A percentile compares a stretch with the other conserved stretches of the same genome.
These are phyloP conservation scores for Gymnocheta viridis DNA, from an alignment of 2,888 invertebrate genomes.

Conservation along the genomic window DNA sequence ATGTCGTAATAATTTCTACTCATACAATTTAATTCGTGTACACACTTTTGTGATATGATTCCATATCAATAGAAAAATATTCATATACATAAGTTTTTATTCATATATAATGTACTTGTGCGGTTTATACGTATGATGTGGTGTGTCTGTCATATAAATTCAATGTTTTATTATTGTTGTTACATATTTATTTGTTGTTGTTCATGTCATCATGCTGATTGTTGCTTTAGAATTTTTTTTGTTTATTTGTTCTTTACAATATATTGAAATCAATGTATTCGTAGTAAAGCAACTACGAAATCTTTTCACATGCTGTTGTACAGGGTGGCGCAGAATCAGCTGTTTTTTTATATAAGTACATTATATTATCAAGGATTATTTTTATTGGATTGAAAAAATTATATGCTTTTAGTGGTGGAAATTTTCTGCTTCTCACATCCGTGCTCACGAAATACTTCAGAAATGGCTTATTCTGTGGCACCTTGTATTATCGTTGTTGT, in stretches of 20 bases:
- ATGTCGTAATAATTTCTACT: no score
- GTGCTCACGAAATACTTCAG: no score
- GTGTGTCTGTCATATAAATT: slow-evolving; percentile 56
- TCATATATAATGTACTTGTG: not conserved
- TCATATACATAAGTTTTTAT: not conserved
- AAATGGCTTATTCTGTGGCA: no score
- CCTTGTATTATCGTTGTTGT: slow-evolving; percentile 14
- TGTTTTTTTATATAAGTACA: no score
- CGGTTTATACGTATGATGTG: slow-evolving; percentile 3
- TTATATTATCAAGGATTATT: no score
- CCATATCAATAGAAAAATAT: not conserved
- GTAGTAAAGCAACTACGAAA: slow-evolving; percentile 50
- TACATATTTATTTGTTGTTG: slow-evolving; percentile 31
- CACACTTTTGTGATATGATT: slow-evolving; percentile 2
- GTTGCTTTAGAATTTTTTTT: not conserved
- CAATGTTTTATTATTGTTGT: slow-evolving; percentile 45
- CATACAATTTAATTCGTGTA: not conserved
- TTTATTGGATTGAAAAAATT: no score
- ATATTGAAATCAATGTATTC: slow-evolving; percentile 44
- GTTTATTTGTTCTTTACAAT: not conserved
- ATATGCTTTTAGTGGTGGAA: no score
- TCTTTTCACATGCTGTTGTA: slow-evolving; percentile 43
- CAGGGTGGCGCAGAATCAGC: no score
- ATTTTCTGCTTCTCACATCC: no score
- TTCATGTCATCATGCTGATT: slow-evolving; percentile 3